Evolutionary conservation across 2,888 invertebrate species (phyloP).

Genomic region (Steromphala cineraria): DNA sequence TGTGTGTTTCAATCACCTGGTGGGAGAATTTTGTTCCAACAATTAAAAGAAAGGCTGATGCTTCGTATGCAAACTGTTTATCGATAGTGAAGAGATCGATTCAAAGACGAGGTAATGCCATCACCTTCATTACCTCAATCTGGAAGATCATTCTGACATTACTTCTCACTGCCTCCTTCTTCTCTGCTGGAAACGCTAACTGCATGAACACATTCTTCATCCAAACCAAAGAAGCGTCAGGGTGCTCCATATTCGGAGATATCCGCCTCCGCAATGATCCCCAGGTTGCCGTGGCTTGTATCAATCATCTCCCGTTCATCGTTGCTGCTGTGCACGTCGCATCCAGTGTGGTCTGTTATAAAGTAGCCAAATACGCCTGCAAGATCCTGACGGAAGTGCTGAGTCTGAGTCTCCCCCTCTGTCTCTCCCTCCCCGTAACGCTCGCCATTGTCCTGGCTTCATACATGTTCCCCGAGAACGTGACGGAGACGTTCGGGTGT

Average conservation of each 20-base stretch:
- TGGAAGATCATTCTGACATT: conserved; percentile 23
- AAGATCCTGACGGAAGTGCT: conserved; percentile 31
- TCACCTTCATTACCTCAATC: conserved; percentile 33
- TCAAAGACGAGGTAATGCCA: conserved; percentile 43
- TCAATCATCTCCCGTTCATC: conserved; percentile 40
- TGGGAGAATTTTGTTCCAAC: conserved; percentile 30
- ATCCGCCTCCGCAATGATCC: conserved; percentile 15
- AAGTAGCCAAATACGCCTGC: conserved; percentile 38
- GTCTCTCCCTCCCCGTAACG: conserved; percentile 2
- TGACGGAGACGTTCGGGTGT: conserved; percentile 21
- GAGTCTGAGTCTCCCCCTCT: neutral
- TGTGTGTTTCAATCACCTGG: conserved; percentile 18
- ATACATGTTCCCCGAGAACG: neutral
- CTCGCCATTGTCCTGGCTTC: neutral
- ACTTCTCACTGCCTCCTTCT: conserved; percentile 28
- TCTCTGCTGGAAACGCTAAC: conserved; percentile 13
- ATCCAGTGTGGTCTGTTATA: conserved; percentile 48
- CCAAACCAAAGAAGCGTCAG: neutral
- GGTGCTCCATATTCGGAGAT: conserved; percentile 26
- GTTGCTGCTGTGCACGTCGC: conserved; percentile 45
- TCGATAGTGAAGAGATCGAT: conserved; percentile 39
- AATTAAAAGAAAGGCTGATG: neutral
- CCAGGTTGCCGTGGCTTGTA: conserved; percentile 21
- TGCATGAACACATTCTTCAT: conserved; percentile 33
- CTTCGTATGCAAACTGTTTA: neutral